Percentiles rank a stretch among this genome's conserved stretches.
Conservation (phyloP, 2,888 invertebrate genomes). For the Heliothis peltigera region DNA sequence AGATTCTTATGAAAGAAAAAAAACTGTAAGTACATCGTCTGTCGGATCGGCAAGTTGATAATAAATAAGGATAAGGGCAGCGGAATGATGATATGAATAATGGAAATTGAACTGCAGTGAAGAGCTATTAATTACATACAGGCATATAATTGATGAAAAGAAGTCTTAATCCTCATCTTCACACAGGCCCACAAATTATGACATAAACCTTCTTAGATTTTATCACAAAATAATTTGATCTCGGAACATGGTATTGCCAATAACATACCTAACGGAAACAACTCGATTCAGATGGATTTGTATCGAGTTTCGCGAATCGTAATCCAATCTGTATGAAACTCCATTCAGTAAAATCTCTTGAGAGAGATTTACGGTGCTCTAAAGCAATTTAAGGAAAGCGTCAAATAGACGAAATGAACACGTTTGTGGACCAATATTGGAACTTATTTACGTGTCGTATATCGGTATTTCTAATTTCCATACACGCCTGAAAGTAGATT, state of each 20-base stretch:
- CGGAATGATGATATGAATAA: too few species aligned
- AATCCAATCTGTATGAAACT: conserved; percentile 52
- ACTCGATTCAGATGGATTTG: conserved; percentile 30
- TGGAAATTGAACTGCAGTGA: too few species aligned
- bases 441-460: conserved; percentile 10
- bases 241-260: conserved; percentile 30
- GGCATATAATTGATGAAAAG: too few species aligned
- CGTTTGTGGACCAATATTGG: conserved; percentile 6
- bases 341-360: conserved; percentile 27
- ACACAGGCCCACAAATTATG: too few species aligned
- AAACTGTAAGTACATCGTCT: too few species aligned
- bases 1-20: too few species aligned
- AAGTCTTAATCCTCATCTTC: too few species aligned
- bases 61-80: too few species aligned
- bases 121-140: too few species aligned
- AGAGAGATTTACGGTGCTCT: conserved; percentile 20
- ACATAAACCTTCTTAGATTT: too few species aligned
- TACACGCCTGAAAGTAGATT: neutral
- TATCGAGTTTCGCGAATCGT: conserved; percentile 45
- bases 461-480: neutral
- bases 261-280: conserved; percentile 24
- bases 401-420: conserved; percentile 24
- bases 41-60: too few species aligned
- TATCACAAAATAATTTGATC: neutral
- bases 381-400: conserved; percentile 45